Conservation (phyloP, 2,888 invertebrate species). For the Drosophila imparisetae region DNA sequence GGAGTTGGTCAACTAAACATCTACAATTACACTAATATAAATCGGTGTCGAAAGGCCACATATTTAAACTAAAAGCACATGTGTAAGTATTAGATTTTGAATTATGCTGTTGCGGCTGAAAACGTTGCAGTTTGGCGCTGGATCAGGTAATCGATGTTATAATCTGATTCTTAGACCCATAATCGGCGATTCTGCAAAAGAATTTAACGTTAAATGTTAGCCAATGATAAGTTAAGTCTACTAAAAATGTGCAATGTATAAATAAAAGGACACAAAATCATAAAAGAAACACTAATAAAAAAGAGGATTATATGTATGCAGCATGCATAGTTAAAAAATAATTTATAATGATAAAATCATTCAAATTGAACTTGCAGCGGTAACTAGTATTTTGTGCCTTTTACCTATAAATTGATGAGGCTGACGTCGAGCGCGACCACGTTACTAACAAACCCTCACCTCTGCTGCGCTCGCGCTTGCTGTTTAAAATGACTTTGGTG, state of each 20-base stretch:
- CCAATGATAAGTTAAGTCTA: not conserved
- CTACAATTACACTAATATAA: slow-evolving; percentile 49
- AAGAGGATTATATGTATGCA: slow-evolving; percentile 8
- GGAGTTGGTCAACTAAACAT: slow-evolving; percentile 39
- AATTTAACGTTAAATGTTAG: slow-evolving; percentile 1
- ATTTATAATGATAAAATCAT: slow-evolving; percentile 19
- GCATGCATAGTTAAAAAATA: slow-evolving; percentile 41
- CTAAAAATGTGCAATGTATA: slow-evolving; percentile 38
- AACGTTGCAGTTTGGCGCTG: slow-evolving; percentile 49
- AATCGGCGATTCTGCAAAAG: slow-evolving; percentile 86
- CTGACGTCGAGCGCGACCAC: slow-evolving; percentile 87
- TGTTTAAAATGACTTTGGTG: slow-evolving; percentile 88
- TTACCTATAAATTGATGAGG: slow-evolving; percentile 87
- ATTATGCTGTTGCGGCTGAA: slow-evolving; percentile 23
- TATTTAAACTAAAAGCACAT: slow-evolving; percentile 66
- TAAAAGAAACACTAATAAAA: slow-evolving; percentile 43
- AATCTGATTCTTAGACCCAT: slow-evolving; percentile 87
- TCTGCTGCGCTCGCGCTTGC: slow-evolving; percentile 86
- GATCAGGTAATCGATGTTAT: slow-evolving; percentile 86
- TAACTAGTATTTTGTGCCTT: slow-evolving; percentile 79
- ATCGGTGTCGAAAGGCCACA: slow-evolving; percentile 77
- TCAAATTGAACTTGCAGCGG: slow-evolving; percentile 28
- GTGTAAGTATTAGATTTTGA: slow-evolving; percentile 31
- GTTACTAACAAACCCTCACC: slow-evolving; percentile 88
- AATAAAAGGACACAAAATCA: slow-evolving; percentile 73